Percentiles rank a stretch among this genome's conserved stretches.
These are phyloP conservation scores for Scaptomyza polygonia DNA, from an alignment of 2,888 invertebrate species.

Conservation along the genomic window DNA sequence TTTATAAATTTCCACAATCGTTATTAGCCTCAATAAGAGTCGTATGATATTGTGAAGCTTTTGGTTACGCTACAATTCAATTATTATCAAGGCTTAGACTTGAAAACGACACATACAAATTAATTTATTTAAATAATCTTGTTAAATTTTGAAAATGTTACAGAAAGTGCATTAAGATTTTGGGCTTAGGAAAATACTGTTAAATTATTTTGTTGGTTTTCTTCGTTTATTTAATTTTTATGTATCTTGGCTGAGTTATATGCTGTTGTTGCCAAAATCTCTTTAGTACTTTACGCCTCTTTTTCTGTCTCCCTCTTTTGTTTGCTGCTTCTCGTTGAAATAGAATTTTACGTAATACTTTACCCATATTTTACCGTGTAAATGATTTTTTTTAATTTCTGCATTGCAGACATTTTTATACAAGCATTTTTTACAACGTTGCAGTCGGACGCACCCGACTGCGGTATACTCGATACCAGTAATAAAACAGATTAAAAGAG, in stretches of 20 bases:
- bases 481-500: too few relatives aligned
- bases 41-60: neutral
- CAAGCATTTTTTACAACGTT: conserved; percentile 10
- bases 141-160: neutral
- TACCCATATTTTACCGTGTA: conserved; percentile 8
- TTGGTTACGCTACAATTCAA: neutral
- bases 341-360: conserved; percentile 42
- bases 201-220: conserved; percentile 1
- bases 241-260: conserved; percentile 12
- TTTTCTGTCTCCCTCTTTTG: conserved; percentile 5
- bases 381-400: conserved; percentile 40
- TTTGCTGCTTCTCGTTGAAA: conserved; percentile 24
- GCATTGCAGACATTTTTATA: conserved; percentile 29
- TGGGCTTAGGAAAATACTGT: neutral
- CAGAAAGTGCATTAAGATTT: neutral
- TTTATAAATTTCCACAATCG: too few relatives aligned
- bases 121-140: neutral
- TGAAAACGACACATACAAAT: neutral
- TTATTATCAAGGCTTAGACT: neutral
- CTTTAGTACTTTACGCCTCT: conserved; percentile 9
- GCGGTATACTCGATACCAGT: too few relatives aligned
- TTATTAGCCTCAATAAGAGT: too few relatives aligned
- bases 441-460: too few relatives aligned
- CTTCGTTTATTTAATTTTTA: conserved; percentile 2
- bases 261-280: neutral